Percentiles rank a stretch among this genome's conserved stretches.
phyloP scores from a whole-genome alignment of 2,113 vertebrate genomes.

The Nyctibius bracteatus region DNA sequence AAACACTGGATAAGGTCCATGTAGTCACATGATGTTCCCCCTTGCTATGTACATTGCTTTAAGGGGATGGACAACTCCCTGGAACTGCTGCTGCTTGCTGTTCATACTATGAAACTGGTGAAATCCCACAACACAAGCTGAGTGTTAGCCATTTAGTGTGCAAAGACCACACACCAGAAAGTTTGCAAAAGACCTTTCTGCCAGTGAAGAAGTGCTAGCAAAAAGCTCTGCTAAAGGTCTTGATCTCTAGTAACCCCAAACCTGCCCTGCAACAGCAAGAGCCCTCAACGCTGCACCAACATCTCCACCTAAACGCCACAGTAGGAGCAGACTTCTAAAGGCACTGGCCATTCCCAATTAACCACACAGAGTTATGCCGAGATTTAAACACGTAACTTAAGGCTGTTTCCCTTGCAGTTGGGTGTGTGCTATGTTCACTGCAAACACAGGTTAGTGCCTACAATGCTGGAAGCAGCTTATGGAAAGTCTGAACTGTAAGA shows the following conservation, averaged over 20 bases:
- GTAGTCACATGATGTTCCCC: not conserved
- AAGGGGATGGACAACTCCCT: not conserved
- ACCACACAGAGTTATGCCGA: not conserved
- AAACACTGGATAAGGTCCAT: not conserved
- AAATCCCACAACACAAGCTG: not conserved
- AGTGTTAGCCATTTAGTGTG: not conserved
- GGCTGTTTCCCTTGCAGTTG: not conserved
- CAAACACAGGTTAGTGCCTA: not conserved
- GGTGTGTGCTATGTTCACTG: not conserved
- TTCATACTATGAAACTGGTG: not conserved
- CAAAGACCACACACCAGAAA: constrained; percentile 4
- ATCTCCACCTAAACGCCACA: not conserved
- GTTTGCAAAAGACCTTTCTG: not conserved
- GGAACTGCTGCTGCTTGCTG: not conserved
- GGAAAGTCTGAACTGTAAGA: constrained; percentile 18
- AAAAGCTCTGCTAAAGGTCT: not conserved
- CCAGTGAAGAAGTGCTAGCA: not conserved
- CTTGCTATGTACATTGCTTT: not conserved
- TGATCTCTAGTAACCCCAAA: not conserved
- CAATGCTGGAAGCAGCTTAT: not conserved
- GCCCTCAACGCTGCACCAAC: rapidly evolving
- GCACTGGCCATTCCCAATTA: not conserved
- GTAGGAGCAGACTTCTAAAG: not conserved
- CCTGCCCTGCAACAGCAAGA: not conserved
- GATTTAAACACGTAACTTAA: not conserved